phyloP scores from a whole-genome alignment of 2,113 vertebrate species.

The Ciconia boyciana region DNA sequence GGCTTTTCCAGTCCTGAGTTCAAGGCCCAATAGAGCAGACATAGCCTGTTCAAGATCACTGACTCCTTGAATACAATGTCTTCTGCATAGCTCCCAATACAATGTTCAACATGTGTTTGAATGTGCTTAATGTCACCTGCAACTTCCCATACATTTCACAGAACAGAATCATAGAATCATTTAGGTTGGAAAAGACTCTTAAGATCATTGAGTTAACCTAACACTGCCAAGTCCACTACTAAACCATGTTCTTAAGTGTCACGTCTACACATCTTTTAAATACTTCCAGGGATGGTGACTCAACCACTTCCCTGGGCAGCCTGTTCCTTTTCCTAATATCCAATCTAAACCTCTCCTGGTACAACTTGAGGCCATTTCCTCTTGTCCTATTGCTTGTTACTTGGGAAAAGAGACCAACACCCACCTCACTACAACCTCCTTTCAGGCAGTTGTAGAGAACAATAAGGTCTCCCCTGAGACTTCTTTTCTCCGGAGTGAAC shows the following conservation, averaged over 20 bases:
- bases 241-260: not conserved
- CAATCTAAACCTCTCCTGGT: too few species aligned
- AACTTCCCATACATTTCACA: not conserved
- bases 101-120: not conserved
- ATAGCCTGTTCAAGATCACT: not conserved
- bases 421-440: not conserved
- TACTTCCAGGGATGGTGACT: not conserved
- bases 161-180: not conserved
- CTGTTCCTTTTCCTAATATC: not conserved
- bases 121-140: not conserved
- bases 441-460: too few species aligned
- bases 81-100: not conserved
- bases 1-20: not conserved
- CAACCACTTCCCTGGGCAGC: not conserved
- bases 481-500: not conserved
- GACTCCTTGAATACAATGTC: too few species aligned
- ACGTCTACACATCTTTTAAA: not conserved
- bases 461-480: not conserved
- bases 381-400: not conserved
- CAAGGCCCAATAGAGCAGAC: not conserved
- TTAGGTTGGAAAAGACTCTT: not conserved
- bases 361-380: not conserved
- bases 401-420: not conserved
- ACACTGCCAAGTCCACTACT: not conserved
- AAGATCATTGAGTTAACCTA: not conserved